These are phyloP conservation scores for Lepus oiostolus DNA, from an alignment of 2,797 vertebrate species.

Conservation along the genomic window DNA sequence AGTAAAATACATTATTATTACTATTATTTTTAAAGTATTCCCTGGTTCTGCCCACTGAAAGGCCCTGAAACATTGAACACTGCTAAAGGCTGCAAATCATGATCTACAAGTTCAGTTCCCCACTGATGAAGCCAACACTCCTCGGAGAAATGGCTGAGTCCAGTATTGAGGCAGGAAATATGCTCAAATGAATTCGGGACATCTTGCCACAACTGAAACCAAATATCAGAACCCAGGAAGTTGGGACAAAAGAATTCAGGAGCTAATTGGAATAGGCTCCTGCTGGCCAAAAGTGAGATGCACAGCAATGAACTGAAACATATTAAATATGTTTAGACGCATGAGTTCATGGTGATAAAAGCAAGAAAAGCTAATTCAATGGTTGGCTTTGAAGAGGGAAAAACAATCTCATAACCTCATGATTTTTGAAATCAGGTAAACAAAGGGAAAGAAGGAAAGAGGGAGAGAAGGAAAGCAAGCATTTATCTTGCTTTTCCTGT, in stretches of 20 bases:
- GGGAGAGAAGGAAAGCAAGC: background rate
- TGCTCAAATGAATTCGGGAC: background rate
- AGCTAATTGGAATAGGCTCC: background rate
- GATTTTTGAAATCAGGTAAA: constrained; percentile 26
- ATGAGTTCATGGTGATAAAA: constrained; percentile 2
- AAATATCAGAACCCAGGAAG: background rate
- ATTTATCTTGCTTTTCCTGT: background rate
- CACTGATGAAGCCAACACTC: background rate
- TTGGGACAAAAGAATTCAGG: background rate
- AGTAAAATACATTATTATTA: background rate
- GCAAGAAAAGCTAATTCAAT: background rate
- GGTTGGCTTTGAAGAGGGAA: background rate
- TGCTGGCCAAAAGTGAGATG: background rate
- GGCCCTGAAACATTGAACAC: background rate
- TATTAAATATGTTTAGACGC: background rate
- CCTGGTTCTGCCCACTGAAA: background rate
- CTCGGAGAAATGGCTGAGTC: background rate
- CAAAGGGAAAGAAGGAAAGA: background rate
- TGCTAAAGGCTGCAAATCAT: background rate
- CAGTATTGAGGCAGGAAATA: background rate
- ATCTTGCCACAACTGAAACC: constrained; percentile 23
- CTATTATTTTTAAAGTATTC: background rate
- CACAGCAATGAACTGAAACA: background rate
- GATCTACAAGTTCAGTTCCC: background rate
- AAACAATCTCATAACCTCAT: background rate